Base-by-base conservation (phyloP, 2,113 vertebrate species). In the Solea solea region DNA sequence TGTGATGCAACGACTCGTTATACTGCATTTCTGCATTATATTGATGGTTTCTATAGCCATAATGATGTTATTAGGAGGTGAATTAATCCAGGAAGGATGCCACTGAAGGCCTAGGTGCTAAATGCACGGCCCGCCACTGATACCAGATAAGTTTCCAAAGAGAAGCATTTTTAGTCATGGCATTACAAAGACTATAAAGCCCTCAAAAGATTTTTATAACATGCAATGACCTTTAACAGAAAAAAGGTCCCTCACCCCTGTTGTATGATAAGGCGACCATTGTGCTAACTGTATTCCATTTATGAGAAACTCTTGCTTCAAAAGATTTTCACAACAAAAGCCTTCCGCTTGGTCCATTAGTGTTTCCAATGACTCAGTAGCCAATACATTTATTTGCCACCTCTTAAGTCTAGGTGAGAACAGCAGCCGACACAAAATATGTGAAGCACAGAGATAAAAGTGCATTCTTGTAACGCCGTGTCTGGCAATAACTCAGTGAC, bases 291-390 rank as follows among this genome's bases (percentile, higher is more conserved):
- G 4, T 28, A n/a, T 60, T 76, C 39, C 54, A 78, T 71, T 10
- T 79, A 72, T 78, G 63, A 81, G 58, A 21, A 69, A 66, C 51
- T 60, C 66, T 59, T 14, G 40, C 63, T 80, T 82, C 53, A 71
- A 79, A 81, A 75, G 68, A 64, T 78, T 78, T 75, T 67, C 54
- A 61, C 39, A 59, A 83, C 70, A 67, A 83, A 86, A 83, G 67
- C 27, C 41, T 44, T 79, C 50, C 44, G 58, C 59, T 76, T 28
- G 49, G 65, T 85, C 85, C 85, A 86, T 87, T 85, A 85, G 76
- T 40, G 84, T 49, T 40, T 10, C 13, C 61, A 51, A 1, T 53
- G 59, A 67, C 15, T 4, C 15, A 34, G 34, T 34, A 34, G 34
- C 34, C 15, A 9, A 25, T 40, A 55, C 71, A 73, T 80, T 75